phyloP scores from a whole-genome alignment of 2,888 invertebrate species.

The Amblyjoppa proteus region DNA sequence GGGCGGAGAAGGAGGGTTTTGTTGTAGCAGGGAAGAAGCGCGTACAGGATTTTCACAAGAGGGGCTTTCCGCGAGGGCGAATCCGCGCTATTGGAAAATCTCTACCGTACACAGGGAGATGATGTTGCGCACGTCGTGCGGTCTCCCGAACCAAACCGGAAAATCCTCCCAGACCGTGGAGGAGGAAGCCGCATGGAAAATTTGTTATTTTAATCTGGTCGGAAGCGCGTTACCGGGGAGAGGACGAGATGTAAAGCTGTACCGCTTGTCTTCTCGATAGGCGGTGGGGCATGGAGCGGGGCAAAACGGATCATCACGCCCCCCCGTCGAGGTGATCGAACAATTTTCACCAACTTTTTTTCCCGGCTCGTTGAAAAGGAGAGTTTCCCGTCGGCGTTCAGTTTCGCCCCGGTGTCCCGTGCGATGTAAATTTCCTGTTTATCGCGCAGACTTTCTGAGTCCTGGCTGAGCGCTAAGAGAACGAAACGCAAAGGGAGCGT shows the following conservation, averaged over 20 bases:
- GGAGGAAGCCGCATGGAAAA: slow-evolving; percentile 41
- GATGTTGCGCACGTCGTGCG: slow-evolving; percentile 13
- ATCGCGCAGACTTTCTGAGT: background rate
- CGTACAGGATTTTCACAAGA: slow-evolving; percentile 2
- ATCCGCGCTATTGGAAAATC: slow-evolving; percentile 47
- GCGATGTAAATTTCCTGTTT: slow-evolving; percentile 29
- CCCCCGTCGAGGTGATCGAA: too few species aligned
- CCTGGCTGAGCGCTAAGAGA: background rate
- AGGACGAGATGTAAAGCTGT: background rate
- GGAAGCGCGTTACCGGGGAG: slow-evolving; percentile 12
- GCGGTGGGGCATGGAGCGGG: background rate
- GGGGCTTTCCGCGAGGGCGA: background rate
- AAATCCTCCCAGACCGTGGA: slow-evolving; percentile 22
- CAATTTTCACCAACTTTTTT: too few species aligned
- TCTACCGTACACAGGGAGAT: background rate
- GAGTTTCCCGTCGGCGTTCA: too few species aligned
- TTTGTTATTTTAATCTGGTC: slow-evolving; percentile 52
- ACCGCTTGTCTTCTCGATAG: slow-evolving; percentile 17
- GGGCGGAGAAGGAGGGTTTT: background rate
- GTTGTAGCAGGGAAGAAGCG: background rate
- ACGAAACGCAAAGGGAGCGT: slow-evolving; percentile 7
- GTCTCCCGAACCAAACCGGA: slow-evolving; percentile 16
- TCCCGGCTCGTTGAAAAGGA: too few species aligned
- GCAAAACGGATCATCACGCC: too few species aligned
- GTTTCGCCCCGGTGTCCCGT: background rate